Conservation (phyloP, 2,113 vertebrate species). For the Tragelaphus imberbis region DNA sequence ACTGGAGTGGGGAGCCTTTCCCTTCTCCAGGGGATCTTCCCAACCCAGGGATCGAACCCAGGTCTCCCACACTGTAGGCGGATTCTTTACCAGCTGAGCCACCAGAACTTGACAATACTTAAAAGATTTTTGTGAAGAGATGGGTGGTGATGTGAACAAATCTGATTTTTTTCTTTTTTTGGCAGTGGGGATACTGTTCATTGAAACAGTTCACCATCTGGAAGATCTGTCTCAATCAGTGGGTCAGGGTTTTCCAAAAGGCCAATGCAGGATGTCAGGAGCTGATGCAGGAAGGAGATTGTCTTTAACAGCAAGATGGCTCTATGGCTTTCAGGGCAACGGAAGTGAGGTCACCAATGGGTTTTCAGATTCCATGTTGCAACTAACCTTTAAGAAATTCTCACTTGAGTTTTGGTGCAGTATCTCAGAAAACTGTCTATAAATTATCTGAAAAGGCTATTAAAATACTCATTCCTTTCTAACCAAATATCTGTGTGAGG, state of each 20-base stretch:
- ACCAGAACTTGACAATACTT: not conserved
- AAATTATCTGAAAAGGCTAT: not conserved
- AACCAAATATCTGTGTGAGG: not conserved
- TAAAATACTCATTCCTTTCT: not conserved
- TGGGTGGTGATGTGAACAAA: not conserved
- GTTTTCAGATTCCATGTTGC: too few species aligned
- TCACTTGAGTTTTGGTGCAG: not conserved
- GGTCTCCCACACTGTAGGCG: fast-evolving
- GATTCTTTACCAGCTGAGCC: not conserved
- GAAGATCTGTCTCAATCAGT: not conserved
- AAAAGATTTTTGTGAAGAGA: not conserved
- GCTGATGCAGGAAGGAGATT: not conserved
- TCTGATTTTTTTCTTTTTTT: not conserved
- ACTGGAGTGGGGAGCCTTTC: not conserved
- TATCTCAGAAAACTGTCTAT: not conserved
- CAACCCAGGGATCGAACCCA: not conserved
- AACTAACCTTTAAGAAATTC: not conserved
- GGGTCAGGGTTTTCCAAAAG: not conserved
- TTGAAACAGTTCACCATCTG: not conserved
- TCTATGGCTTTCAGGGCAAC: not conserved
- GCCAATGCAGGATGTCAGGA: not conserved
- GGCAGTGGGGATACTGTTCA: fast-evolving
- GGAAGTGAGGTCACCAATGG: fast-evolving
- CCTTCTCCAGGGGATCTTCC: not conserved
- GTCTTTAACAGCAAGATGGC: fast-evolving